Base-by-base conservation (phyloP, 2,888 invertebrate species). In the Spilarctia lutea region DNA sequence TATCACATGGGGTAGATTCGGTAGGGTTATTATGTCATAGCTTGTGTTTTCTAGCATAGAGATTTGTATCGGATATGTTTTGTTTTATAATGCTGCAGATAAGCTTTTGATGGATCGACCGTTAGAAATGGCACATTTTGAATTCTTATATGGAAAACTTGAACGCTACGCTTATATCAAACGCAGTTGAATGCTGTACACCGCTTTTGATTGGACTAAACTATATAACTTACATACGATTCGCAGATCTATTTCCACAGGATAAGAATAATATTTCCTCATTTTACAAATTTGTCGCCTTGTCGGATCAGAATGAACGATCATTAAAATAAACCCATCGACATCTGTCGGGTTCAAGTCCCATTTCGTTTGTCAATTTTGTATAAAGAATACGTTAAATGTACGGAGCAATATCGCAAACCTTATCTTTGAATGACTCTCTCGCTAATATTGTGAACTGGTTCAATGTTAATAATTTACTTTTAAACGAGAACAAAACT, bases 21-120 rank as follows among this genome's bases (percentile, higher is more conserved):
- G 83, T 85, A 85, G 90, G 90, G 91, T 89, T 91, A 91, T 93
- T 92, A 92, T 91, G 91, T 91, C 90, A 92, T 91, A 87, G 89
- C 86, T 89, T 86, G 86, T 89, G 83, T 79, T 85, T 84, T 86
- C 83, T 86, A 82, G 83, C 81, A 79, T 73, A 84, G 79, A 79
- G 81, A 84, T 82, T 81, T 78, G 80, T 79, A 80, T 82, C 77
- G 56, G 76, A 79, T 76, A 77, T 72, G 79, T 83, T 83, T 80
- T 72, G 79, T 83, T 83, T 80, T 83, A 83, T 84, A 77, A 78
- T 79, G 68, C 48, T 20, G 63, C 52, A 66, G 83, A 83, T 81
- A 84, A 81, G 69, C 68, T 79, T 79, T 76, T 80, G 81, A 79
- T 84, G 71, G 80, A 84, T 81, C 52, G 82, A 76, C 75, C 73